Conservation (phyloP, 2,797 vertebrate species). For the Falco columbarius region DNA sequence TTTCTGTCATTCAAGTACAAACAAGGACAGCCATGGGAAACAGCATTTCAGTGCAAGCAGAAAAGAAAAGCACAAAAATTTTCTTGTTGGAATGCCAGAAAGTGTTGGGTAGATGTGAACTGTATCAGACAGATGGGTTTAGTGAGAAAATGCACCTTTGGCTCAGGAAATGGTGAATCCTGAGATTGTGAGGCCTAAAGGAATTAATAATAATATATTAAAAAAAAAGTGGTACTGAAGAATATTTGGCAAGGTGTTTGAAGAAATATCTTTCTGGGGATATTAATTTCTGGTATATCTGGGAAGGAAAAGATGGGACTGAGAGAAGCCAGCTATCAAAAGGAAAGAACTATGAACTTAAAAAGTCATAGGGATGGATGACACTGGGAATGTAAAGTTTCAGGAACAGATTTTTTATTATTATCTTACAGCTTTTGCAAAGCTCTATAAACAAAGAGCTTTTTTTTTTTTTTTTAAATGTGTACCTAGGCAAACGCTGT, state of each 20-base stretch:
- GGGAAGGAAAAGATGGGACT: background rate
- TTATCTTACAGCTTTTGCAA: background rate
- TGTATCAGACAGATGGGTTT: background rate
- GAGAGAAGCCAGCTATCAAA: background rate
- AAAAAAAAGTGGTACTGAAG: no score
- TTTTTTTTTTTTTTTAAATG: no score
- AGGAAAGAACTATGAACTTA: background rate
- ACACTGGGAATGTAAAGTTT: background rate
- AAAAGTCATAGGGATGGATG: background rate
- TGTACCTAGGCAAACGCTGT: background rate
- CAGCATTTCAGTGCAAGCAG: slow-evolving; percentile 18
- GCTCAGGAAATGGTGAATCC: background rate
- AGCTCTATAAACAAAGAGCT: background rate
- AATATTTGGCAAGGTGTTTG: background rate
- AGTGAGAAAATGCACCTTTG: slow-evolving; percentile 11
- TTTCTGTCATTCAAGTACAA: background rate
- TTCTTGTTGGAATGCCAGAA: background rate
- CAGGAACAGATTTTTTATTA: background rate
- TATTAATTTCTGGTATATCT: background rate
- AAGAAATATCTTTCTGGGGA: background rate
- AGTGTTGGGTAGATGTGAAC: background rate
- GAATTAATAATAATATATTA: no score
- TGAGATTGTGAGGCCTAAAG: background rate
- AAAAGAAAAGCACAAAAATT: background rate
- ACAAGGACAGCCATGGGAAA: background rate